Evolutionary conservation across 2,888 invertebrate species (phyloP).

Genomic region (Sminthurides aquaticus): DNA sequence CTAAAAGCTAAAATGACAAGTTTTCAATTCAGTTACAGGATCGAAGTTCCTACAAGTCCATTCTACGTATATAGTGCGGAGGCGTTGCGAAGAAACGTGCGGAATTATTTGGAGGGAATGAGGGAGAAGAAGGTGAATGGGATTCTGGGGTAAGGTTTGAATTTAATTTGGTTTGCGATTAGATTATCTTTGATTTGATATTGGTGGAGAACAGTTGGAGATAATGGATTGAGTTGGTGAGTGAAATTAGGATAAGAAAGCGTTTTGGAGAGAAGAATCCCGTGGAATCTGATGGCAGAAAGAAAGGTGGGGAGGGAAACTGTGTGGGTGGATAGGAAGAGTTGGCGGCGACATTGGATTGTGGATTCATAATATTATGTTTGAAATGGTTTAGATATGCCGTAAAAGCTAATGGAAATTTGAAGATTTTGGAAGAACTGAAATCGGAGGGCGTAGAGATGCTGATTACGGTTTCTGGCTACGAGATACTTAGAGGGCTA

Average conservation of each 20-base stretch:
- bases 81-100: slow-evolving; percentile 31
- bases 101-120: slow-evolving; percentile 31
- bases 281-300: too few relatives aligned
- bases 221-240: too few relatives aligned
- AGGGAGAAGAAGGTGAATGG: slow-evolving; percentile 16
- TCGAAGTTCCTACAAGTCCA: slow-evolving; percentile 34
- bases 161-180: too few relatives aligned
- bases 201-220: too few relatives aligned
- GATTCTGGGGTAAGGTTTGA: slow-evolving; percentile 21
- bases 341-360: neutral
- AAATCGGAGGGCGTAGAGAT: slow-evolving; percentile 36
- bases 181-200: too few relatives aligned
- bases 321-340: too few relatives aligned
- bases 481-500: slow-evolving; percentile 46
- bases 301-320: too few relatives aligned
- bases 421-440: slow-evolving; percentile 44
- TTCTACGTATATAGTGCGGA: slow-evolving; percentile 36
- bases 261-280: too few relatives aligned
- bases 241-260: too few relatives aligned
- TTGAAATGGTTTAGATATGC: slow-evolving; percentile 43
- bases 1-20: too few relatives aligned
- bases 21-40: slow-evolving; percentile 17
- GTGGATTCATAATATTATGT: slow-evolving; percentile 2
- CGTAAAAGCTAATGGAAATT: slow-evolving; percentile 47
- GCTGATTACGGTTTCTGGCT: slow-evolving; percentile 46